phyloP scores from a whole-genome alignment of 2,113 vertebrate species.

The Herpetotheres cachinnans region DNA sequence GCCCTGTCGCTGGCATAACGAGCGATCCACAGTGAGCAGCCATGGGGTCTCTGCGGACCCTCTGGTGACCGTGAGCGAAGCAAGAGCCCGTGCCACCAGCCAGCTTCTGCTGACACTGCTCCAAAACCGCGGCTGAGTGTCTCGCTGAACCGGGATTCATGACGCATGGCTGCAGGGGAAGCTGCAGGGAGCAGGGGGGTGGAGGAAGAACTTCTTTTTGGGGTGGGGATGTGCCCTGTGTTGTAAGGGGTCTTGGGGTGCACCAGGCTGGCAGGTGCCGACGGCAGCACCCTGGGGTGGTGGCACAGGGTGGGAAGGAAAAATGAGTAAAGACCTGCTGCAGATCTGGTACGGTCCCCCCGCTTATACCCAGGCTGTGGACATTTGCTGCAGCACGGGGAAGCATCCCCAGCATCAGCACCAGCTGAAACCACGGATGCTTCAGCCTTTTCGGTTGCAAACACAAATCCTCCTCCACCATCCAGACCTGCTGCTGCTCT shows the following conservation, averaged over 20 bases:
- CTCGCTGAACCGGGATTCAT: rapidly evolving
- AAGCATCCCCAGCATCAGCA: rapidly evolving
- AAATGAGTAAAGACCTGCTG: background rate
- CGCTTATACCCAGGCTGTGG: rapidly evolving
- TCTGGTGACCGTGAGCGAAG: background rate
- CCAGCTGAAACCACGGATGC: rapidly evolving
- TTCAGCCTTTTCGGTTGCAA: background rate
- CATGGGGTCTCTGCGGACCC: background rate
- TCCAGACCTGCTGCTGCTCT: background rate
- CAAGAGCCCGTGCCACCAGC: background rate
- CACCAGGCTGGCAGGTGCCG: background rate
- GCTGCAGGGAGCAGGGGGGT: background rate
- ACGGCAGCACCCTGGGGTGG: background rate
- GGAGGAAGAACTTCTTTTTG: background rate
- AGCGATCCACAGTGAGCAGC: background rate
- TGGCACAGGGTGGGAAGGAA: background rate
- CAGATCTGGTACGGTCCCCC: rapidly evolving
- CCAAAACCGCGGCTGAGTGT: rapidly evolving
- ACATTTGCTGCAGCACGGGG: background rate
- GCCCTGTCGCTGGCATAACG: background rate
- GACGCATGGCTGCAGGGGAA: rapidly evolving
- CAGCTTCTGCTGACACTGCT: background rate
- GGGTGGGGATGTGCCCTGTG: too few species aligned
- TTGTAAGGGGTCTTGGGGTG: background rate
- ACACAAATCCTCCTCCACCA: background rate